Percentiles rank a stretch among this genome's conserved stretches.
Conservation (phyloP, 2,113 vertebrate species). For the Mustela lutreola region DNA sequence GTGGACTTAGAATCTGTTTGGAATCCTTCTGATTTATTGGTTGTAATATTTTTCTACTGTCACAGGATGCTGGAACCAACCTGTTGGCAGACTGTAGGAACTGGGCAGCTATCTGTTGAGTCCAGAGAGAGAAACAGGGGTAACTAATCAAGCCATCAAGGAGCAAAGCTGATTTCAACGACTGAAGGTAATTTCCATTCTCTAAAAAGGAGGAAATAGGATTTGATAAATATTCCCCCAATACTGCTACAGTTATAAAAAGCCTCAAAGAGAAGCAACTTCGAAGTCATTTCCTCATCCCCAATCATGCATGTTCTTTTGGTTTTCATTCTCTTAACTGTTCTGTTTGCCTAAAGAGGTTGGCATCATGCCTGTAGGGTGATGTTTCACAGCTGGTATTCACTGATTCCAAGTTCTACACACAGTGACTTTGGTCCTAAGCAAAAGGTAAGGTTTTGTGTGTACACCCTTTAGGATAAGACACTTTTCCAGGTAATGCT, state of each 20-base stretch:
- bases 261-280: not conserved
- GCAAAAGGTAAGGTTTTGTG: not conserved
- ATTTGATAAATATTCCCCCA: not conserved
- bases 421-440: not conserved
- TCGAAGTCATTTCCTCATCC: not conserved
- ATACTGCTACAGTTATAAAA: not conserved
- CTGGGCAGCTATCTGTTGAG: not conserved
- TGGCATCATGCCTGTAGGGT: not conserved
- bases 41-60: constrained; percentile 33
- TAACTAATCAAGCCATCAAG: not conserved
- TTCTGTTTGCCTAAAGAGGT: not conserved
- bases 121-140: not conserved
- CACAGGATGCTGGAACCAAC: not conserved
- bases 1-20: not conserved
- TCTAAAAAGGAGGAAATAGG: not conserved
- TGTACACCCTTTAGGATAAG: not conserved
- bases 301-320: not conserved
- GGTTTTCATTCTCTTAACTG: not conserved
- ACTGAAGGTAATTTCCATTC: constrained; percentile 25
- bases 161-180: not conserved
- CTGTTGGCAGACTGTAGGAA: not conserved
- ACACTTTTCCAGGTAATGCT: not conserved
- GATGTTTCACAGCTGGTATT: not conserved
- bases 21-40: constrained; percentile 12
- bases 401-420: not conserved